Evolutionary conservation across 2,888 invertebrate genomes (phyloP).

Genomic region (Camptogramma bilineatum): DNA sequence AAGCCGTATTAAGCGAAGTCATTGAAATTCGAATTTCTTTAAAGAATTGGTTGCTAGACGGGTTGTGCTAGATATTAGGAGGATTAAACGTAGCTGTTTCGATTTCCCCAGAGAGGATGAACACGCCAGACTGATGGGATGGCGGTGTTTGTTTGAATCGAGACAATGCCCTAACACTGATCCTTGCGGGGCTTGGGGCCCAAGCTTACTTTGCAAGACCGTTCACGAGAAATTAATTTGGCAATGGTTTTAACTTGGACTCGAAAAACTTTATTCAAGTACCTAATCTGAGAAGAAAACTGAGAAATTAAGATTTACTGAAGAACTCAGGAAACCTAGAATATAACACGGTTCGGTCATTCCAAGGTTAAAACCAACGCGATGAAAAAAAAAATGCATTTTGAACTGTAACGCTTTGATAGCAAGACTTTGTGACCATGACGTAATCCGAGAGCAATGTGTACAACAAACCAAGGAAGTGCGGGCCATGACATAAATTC

Average conservation of each 20-base stretch:
- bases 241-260: conserved; percentile 27
- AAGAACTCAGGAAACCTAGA: too few relatives aligned
- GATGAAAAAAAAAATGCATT: background rate
- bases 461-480: conserved; percentile 40
- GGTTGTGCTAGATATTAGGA: conserved; percentile 48
- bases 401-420: background rate
- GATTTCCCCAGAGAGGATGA: conserved; percentile 60
- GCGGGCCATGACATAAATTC: conserved; percentile 58
- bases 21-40: conserved; percentile 20
- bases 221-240: conserved; percentile 40
- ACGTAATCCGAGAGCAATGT: conserved; percentile 33
- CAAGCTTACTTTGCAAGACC: conserved; percentile 45
- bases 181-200: conserved; percentile 43
- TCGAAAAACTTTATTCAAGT: conserved; percentile 12
- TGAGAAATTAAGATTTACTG: too few relatives aligned
- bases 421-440: conserved; percentile 10
- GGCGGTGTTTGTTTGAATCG: conserved; percentile 54
- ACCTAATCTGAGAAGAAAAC: background rate
- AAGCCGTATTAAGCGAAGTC: conserved; percentile 18
- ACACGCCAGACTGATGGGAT: conserved; percentile 55
- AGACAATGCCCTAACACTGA: conserved; percentile 55
- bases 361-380: background rate
- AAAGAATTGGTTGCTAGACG: conserved; percentile 24
- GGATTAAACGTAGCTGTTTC: conserved; percentile 57
- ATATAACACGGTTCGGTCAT: too few relatives aligned